Percentiles rank a stretch among this genome's conserved stretches.
phyloP scores from a whole-genome alignment of 2,888 invertebrate genomes.

The Hyposoter didymator region DNA sequence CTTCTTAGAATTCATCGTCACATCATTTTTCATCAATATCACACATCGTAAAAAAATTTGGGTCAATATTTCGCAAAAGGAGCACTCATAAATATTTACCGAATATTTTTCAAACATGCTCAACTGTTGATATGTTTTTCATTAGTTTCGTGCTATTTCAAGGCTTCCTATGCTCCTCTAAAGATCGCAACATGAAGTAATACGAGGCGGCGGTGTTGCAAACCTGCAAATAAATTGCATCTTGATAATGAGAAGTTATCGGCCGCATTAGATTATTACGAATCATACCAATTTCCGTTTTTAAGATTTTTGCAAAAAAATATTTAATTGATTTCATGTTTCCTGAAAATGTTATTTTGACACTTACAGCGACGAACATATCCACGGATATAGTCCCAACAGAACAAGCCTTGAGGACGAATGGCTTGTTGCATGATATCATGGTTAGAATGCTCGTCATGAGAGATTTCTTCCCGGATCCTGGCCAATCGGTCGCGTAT shows the following conservation, averaged over 20 bases:
- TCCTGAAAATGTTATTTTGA: neutral
- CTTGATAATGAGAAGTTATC: neutral
- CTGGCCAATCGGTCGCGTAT: conserved; percentile 60
- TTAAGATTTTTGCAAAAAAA: too few relatives aligned
- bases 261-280: neutral
- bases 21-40: too few relatives aligned
- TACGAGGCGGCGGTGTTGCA: conserved; percentile 61
- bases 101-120: neutral
- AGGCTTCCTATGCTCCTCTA: conserved; percentile 34
- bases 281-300: neutral
- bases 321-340: too few relatives aligned
- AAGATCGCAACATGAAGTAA: conserved; percentile 58
- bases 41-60: too few relatives aligned
- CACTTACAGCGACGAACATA: conserved; percentile 65
- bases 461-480: conserved; percentile 48
- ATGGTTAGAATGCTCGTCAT: conserved; percentile 61
- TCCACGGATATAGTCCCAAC: conserved; percentile 62
- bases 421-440: conserved; percentile 53
- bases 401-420: conserved; percentile 55
- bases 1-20: too few relatives aligned
- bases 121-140: neutral
- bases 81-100: neutral
- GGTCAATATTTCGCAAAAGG: too few relatives aligned
- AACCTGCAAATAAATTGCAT: conserved; percentile 22
- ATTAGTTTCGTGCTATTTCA: neutral